Conservation (phyloP, 2,888 invertebrate genomes). For the Ochropleura plecta region DNA sequence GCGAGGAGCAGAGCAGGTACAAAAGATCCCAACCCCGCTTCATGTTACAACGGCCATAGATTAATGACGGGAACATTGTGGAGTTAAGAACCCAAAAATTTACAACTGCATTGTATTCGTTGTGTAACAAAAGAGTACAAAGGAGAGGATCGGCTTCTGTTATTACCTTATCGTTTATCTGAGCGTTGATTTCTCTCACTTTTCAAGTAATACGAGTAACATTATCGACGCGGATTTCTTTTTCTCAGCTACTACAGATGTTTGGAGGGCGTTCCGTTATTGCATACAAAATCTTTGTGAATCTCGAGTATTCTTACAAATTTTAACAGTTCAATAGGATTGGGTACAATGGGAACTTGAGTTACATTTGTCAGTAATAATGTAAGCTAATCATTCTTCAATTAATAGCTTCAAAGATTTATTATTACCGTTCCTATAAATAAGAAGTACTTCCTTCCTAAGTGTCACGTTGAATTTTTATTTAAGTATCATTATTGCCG, state of each 20-base stretch:
- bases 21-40: slow-evolving; percentile 86
- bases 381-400: slow-evolving; percentile 68
- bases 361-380: slow-evolving; percentile 65
- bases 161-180: slow-evolving; percentile 89
- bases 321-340: slow-evolving; percentile 54
- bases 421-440: slow-evolving; percentile 55
- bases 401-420: slow-evolving; percentile 66
- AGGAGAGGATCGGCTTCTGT: slow-evolving; percentile 89
- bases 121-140: slow-evolving; percentile 85
- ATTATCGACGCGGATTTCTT: slow-evolving; percentile 81
- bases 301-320: slow-evolving; percentile 72
- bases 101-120: slow-evolving; percentile 88
- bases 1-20: slow-evolving; percentile 86
- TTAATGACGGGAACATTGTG: slow-evolving; percentile 89
- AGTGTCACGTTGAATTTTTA: slow-evolving; percentile 62
- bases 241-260: slow-evolving; percentile 80
- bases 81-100: slow-evolving; percentile 90
- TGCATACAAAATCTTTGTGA: slow-evolving; percentile 77
- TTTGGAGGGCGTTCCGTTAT: slow-evolving; percentile 87
- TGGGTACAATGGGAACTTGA: slow-evolving; percentile 50
- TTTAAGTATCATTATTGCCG: slow-evolving; percentile 46
- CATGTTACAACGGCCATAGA: slow-evolving; percentile 89
- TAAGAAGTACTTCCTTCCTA: slow-evolving; percentile 65
- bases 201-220: slow-evolving; percentile 85
- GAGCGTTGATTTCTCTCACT: slow-evolving; percentile 87